phyloP scores from a whole-genome alignment of 2,888 invertebrate genomes.

The Ligdia adustata region DNA sequence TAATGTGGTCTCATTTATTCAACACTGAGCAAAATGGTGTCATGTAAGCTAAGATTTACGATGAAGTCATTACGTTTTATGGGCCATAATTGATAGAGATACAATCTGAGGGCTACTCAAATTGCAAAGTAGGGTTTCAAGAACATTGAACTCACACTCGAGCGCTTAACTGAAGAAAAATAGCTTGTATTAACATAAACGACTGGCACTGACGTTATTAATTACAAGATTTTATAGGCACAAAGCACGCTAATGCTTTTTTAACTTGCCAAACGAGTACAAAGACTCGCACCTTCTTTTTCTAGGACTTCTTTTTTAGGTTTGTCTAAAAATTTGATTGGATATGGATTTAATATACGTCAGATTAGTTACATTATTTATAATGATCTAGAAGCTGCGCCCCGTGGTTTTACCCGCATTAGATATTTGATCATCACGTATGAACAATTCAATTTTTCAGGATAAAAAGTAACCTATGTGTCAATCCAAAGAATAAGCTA shows the following conservation, averaged over 20 bases:
- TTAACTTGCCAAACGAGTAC: too few relatives aligned
- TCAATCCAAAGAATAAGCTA: too few relatives aligned
- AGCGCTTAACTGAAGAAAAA: slow-evolving; percentile 76
- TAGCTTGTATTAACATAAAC: slow-evolving; percentile 66
- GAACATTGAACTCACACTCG: slow-evolving; percentile 63
- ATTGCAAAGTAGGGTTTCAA: slow-evolving; percentile 76
- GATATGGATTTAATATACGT: too few relatives aligned
- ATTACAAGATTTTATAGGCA: slow-evolving; percentile 72
- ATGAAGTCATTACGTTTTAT: slow-evolving; percentile 83
- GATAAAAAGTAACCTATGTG: too few relatives aligned
- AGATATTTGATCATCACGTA: too few relatives aligned
- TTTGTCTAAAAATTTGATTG: too few relatives aligned
- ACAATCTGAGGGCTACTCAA: slow-evolving; percentile 74
- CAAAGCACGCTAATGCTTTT: slow-evolving; percentile 62
- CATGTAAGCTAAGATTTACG: slow-evolving; percentile 80
- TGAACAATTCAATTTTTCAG: too few relatives aligned
- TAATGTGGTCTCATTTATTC: slow-evolving; percentile 77
- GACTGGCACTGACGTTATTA: slow-evolving; percentile 74
- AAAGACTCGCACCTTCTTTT: too few relatives aligned
- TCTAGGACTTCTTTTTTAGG: too few relatives aligned
- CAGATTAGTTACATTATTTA: too few relatives aligned
- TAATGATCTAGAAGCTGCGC: too few relatives aligned
- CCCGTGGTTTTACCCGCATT: too few relatives aligned
- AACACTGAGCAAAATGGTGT: slow-evolving; percentile 77
- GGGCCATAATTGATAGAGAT: slow-evolving; percentile 82